phyloP scores from a whole-genome alignment of 2,113 vertebrate species.

The Nycticorax nycticorax region DNA sequence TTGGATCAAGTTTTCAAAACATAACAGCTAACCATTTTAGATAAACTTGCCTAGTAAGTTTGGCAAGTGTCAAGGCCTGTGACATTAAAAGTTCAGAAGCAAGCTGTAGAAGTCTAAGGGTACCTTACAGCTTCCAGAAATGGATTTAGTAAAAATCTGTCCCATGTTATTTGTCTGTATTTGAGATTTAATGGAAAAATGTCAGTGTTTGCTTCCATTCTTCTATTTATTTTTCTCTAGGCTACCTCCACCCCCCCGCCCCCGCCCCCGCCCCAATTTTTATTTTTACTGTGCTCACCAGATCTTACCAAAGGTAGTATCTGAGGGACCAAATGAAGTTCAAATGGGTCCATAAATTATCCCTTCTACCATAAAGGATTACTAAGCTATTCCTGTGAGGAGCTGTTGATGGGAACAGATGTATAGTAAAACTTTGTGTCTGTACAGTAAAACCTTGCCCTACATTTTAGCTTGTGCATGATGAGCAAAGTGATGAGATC shows the following conservation, averaged over 20 bases:
- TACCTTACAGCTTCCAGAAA: neutral
- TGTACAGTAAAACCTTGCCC: neutral
- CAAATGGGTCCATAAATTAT: neutral
- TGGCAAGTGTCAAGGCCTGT: neutral
- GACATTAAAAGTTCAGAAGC: neutral
- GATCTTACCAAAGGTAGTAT: neutral
- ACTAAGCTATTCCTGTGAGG: neutral
- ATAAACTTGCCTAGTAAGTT: neutral
- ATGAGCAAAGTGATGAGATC: neutral
- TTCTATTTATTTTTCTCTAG: neutral
- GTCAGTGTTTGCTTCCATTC: neutral
- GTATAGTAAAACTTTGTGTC: neutral
- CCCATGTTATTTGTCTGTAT: neutral
- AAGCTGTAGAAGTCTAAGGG: neutral
- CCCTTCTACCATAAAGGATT: neutral
- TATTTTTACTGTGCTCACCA: neutral
- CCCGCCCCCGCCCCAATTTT: too few relatives aligned
- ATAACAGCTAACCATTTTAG: neutral
- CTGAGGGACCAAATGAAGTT: neutral
- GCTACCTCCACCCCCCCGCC: too few relatives aligned
- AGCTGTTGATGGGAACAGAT: slow-evolving; percentile 9
- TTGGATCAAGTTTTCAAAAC: neutral
- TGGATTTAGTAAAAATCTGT: neutral
- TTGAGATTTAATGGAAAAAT: neutral
- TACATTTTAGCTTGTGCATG: neutral